Conservation (phyloP, 2,113 vertebrate species). For the Brevimyrus niger region DNA sequence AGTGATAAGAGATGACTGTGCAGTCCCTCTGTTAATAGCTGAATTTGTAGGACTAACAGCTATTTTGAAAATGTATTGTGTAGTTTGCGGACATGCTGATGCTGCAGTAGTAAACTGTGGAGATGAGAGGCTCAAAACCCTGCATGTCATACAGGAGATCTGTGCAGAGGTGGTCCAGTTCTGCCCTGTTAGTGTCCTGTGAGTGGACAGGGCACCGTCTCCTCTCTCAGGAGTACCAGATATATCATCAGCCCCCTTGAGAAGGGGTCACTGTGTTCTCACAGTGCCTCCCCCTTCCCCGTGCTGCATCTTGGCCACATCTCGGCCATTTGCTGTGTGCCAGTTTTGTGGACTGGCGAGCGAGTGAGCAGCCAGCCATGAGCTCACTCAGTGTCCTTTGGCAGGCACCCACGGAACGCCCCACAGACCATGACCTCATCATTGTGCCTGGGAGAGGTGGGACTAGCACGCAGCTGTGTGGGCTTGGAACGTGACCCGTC, state of each 20-base stretch:
- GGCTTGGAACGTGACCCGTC: neutral
- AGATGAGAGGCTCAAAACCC: neutral
- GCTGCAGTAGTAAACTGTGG: neutral
- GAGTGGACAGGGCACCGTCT: neutral
- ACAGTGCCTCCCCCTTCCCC: neutral
- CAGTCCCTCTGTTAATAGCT: neutral
- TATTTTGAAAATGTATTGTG: neutral
- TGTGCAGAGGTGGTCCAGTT: neutral
- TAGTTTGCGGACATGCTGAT: neutral
- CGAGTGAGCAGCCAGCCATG: conserved; percentile 23
- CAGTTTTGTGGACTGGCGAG: conserved; percentile 21
- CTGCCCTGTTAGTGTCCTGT: neutral
- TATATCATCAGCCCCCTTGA: neutral
- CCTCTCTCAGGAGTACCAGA: neutral
- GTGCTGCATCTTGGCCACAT: neutral
- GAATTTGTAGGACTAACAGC: neutral
- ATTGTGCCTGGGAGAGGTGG: conserved; percentile 24
- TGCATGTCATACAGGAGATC: neutral
- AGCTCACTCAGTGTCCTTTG: conserved; percentile 31
- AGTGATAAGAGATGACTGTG: neutral
- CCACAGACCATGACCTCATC: conserved; percentile 39
- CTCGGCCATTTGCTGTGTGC: conserved; percentile 1
- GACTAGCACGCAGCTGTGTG: conserved; percentile 3
- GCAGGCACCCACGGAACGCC: conserved; percentile 11
- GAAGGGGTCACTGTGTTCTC: neutral